Conservation (phyloP, 2,113 vertebrate genomes). For the Hippocampus mohnikei region DNA sequence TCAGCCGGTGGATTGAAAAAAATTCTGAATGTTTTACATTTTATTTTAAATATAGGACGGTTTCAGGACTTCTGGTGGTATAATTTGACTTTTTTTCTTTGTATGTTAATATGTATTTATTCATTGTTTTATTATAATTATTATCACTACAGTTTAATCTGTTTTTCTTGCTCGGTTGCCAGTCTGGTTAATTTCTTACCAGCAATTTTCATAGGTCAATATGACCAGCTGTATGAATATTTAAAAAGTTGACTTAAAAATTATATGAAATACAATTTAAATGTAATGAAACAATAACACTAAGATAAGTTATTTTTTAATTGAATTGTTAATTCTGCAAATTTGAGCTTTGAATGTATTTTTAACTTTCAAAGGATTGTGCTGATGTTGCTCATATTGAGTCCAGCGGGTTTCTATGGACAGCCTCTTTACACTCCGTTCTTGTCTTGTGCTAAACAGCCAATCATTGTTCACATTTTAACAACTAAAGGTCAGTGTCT, state of each 20-base stretch:
- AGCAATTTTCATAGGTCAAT: background rate
- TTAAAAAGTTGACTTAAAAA: no score
- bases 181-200: background rate
- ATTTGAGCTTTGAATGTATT: no score
- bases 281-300: no score
- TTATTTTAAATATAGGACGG: background rate
- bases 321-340: no score
- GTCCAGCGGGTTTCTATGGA: no score
- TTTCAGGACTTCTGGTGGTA: no score
- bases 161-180: background rate
- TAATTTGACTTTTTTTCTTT: no score
- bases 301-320: no score
- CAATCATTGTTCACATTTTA: slow-evolving; percentile 8
- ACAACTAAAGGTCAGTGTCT: slow-evolving; percentile 14
- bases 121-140: background rate
- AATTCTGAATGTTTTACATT: background rate
- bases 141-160: background rate
- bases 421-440: background rate
- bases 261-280: no score
- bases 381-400: background rate
- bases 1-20: background rate
- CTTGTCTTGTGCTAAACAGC: slow-evolving; percentile 5
- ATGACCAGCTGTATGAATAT: no score
- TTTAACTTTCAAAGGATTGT: no score
- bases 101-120: no score